These are phyloP conservation scores for Procambarus virginalis DNA, from an alignment of 1,140 invertebrate genomes.

Conservation along the genomic window DNA sequence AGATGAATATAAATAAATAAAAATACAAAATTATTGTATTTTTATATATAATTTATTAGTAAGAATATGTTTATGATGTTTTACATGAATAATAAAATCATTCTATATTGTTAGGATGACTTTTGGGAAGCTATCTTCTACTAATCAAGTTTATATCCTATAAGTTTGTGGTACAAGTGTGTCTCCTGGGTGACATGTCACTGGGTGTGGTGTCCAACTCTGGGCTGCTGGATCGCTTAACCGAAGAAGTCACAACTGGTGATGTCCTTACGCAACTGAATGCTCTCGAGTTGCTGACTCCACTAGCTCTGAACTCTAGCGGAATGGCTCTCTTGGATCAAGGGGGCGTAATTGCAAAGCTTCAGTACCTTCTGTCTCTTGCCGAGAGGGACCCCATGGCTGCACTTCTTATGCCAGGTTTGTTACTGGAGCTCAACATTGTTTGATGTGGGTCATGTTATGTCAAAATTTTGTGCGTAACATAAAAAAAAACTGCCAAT, in stretches of 20 bases:
- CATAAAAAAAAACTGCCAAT: too few relatives aligned
- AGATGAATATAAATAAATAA: too few relatives aligned
- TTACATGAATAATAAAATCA: background rate
- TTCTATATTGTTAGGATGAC: background rate
- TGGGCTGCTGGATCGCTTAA: constrained; percentile 81
- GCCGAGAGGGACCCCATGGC: constrained; percentile 56
- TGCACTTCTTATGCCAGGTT: constrained; percentile 41
- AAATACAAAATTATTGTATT: background rate
- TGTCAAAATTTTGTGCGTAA: too few relatives aligned
- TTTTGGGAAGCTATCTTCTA: background rate
- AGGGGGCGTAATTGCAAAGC: constrained; percentile 36
- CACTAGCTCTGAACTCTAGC: constrained; percentile 76
- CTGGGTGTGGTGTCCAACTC: constrained; percentile 28
- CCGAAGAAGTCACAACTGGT: constrained; percentile 79
- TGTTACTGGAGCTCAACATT: background rate
- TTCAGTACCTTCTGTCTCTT: constrained; percentile 48
- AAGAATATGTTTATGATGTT: background rate
- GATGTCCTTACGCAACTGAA: constrained; percentile 87
- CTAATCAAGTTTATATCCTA: too few relatives aligned
- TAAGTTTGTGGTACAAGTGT: constrained; percentile 34
- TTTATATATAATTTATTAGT: background rate
- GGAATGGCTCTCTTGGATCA: constrained; percentile 19
- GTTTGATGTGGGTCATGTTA: too few relatives aligned
- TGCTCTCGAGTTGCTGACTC: constrained; percentile 83
- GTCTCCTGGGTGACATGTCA: constrained; percentile 20